Percentiles rank a stretch among this genome's conserved stretches.
These are phyloP conservation scores for Xiphorhynchus erythropygius DNA, from an alignment of 2,797 vertebrate species.

Conservation along the genomic window DNA sequence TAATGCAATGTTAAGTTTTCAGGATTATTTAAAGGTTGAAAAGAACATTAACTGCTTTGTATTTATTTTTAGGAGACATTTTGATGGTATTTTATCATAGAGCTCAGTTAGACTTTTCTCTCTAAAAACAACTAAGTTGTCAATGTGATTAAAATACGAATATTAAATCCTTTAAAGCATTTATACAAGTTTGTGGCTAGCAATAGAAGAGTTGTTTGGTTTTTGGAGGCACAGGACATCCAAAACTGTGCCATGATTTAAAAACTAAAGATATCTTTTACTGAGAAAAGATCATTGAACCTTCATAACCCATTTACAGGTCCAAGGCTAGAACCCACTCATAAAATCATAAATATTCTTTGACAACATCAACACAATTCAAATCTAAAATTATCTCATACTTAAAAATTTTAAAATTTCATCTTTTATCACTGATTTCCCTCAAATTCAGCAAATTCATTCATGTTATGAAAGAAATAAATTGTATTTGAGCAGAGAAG, in stretches of 20 bases:
- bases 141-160: neutral
- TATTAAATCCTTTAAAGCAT: neutral
- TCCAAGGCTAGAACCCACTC: neutral
- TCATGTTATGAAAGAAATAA: neutral
- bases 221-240: neutral
- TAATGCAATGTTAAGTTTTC: neutral
- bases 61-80: constrained; percentile 15
- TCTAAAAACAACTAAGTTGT: neutral
- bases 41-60: neutral
- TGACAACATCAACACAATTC: neutral
- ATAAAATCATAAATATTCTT: neutral
- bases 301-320: neutral
- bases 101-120: neutral
- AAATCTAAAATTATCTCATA: neutral
- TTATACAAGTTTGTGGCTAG: neutral
- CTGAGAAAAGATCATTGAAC: neutral
- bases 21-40: neutral
- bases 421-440: neutral
- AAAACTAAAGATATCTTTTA: neutral
- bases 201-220: neutral
- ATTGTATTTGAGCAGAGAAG: neutral
- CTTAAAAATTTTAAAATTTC: neutral
- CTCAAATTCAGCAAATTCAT: neutral
- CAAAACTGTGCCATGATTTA: neutral
- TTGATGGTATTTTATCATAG: neutral